phyloP scores from a whole-genome alignment of 2,797 vertebrate genomes.

The Neopelma chrysocephalum region DNA sequence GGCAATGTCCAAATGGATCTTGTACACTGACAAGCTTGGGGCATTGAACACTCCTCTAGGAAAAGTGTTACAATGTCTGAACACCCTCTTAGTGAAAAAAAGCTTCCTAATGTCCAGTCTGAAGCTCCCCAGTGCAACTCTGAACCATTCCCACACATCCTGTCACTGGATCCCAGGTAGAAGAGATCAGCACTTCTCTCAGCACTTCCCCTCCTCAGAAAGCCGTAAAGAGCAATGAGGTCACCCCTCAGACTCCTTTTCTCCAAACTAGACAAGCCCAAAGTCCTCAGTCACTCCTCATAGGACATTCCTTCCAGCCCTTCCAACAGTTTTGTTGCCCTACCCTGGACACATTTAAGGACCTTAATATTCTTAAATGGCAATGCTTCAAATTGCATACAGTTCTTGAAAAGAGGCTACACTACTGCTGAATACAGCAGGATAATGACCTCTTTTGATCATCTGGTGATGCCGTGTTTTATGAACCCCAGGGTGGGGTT shows the following conservation, averaged over 20 bases:
- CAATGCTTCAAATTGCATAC: background rate
- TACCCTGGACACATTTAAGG: background rate
- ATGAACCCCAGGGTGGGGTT: background rate
- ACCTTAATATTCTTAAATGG: too few species aligned
- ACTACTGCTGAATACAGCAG: background rate
- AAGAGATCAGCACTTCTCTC: background rate
- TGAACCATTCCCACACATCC: background rate
- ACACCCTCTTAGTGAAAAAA: background rate
- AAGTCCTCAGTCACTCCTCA: background rate
- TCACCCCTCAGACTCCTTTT: background rate
- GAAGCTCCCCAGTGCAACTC: background rate
- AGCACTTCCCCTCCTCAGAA: background rate
- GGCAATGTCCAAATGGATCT: background rate
- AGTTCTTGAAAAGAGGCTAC: background rate
- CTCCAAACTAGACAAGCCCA: background rate
- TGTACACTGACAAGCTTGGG: background rate
- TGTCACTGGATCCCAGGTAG: background rate
- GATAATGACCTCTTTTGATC: background rate
- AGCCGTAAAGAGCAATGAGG: background rate
- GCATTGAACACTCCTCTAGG: background rate
- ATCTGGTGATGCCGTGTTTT: background rate
- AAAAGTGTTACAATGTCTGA: background rate
- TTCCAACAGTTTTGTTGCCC: background rate
- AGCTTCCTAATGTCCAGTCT: background rate
- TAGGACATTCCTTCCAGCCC: background rate